Conservation (phyloP, 2,113 vertebrate genomes). For the Hippolais icterina region DNA sequence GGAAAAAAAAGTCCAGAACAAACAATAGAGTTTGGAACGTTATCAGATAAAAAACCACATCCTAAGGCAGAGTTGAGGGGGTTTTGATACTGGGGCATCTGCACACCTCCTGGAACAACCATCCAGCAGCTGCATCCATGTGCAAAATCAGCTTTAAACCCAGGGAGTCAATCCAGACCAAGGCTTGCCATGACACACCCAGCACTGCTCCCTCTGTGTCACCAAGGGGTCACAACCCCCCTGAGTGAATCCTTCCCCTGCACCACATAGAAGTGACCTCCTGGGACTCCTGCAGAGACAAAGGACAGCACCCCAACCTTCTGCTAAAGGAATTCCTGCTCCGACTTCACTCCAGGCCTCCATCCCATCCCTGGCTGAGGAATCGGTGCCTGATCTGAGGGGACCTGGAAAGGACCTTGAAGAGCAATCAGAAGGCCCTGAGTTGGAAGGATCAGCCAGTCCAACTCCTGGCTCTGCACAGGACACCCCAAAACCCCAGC, state of each 20-base stretch:
- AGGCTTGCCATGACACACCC: not conserved
- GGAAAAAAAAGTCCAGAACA: not conserved
- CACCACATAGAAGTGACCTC: not conserved
- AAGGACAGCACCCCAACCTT: not conserved
- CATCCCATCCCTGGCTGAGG: not conserved
- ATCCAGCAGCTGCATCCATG: not conserved
- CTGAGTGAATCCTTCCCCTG: not conserved
- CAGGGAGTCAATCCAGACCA: not conserved
- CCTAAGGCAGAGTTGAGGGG: not conserved
- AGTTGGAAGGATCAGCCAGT: not conserved
- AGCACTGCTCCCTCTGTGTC: not conserved
- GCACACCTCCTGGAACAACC: not conserved
- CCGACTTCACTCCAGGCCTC: not conserved
- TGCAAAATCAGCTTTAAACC: not conserved
- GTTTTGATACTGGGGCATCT: not conserved
- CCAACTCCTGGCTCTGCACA: not conserved
- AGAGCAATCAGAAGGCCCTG: not conserved
- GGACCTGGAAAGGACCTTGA: not conserved
- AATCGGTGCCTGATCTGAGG: not conserved
- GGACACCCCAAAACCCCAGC: not conserved
- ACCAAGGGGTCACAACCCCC: not conserved
- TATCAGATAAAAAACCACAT: not conserved
- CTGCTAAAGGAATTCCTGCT: not conserved
- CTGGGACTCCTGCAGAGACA: not conserved
- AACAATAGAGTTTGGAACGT: not conserved